Base-by-base conservation (phyloP, 2,113 vertebrate species). In the Cinclus cinclus region DNA sequence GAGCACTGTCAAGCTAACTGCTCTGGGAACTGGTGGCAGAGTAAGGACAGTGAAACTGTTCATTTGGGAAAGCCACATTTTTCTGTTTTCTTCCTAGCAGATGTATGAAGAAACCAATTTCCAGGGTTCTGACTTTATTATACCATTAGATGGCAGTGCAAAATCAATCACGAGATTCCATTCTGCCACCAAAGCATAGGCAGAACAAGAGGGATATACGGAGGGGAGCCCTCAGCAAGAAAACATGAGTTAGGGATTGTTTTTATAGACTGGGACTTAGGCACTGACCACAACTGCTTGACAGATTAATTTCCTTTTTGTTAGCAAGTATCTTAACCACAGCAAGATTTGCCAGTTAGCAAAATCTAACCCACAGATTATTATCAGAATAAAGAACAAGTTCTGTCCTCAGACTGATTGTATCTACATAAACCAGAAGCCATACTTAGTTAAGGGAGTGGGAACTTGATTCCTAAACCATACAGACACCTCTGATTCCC, bases 121-220 rank as follows among this genome's bases (percentile, higher is more conserved):
- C 28, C 82, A 70, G 9, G 10, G 47, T 76, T 89, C 28, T 92
- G 56, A 44, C 53, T 41, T 56, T 56, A 56, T 13, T 59, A n/a
- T 46, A 74, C 94, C 97, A 91, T 83, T 90, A 97, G 97, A 68
- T 96, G 96, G 96, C 55, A 77, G 93, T 92, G 76, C 62, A 87
- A 77, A 97, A 97, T 95, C 73, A 95, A 71, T 59, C 24, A 70
- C 0, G 3, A 42, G 24, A 62, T 93, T 56, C 60, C 39, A 53
- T 77, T 89, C 59, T 86, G 35, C n/a, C 42, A 50, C 35, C 37
- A 33, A 59, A 76, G n/a, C 10, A 15, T 1, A 58, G 9, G 30
- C 39, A 73, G 70, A 68, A 82, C 46, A 67, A 44, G 39, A 70
- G 19, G 13, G 55, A 31, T 10, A 16, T 0, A 0, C 7, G 49